Conservation (phyloP, 2,113 vertebrate species). For the Camelus bactrianus region DNA sequence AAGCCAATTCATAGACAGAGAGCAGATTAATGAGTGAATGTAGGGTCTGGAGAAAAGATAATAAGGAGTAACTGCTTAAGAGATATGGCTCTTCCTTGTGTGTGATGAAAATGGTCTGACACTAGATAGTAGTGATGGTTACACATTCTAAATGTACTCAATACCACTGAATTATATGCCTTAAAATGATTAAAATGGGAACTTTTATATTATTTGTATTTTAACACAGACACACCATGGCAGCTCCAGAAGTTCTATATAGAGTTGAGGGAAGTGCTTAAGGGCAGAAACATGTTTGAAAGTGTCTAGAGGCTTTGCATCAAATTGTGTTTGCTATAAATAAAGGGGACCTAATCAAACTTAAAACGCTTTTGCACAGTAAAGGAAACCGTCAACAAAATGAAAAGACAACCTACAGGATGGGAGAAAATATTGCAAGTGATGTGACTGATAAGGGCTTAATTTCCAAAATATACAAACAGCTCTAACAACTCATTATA, state of each 20-base stretch:
- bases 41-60: not conserved
- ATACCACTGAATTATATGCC: not conserved
- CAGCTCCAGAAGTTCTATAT: not conserved
- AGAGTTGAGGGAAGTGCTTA: not conserved
- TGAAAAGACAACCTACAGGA: too few relatives aligned
- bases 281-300: not conserved
- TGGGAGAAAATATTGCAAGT: too few relatives aligned
- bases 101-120: not conserved
- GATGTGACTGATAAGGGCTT: too few relatives aligned
- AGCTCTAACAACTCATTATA: too few relatives aligned
- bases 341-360: too few relatives aligned
- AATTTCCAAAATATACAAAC: too few relatives aligned
- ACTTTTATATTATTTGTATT: not conserved
- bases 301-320: not conserved
- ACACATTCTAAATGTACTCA: not conserved
- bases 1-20: not conserved
- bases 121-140: not conserved
- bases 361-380: too few relatives aligned
- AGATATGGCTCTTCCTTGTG: not conserved
- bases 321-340: not conserved
- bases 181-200: not conserved
- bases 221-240: not conserved
- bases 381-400: too few relatives aligned
- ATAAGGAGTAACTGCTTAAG: not conserved
- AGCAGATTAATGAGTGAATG: not conserved